Evolutionary conservation across 2,113 vertebrate species (phyloP), one percentile per base, ranked within the genome.

Genomic region (Bothrops jararaca): DNA sequence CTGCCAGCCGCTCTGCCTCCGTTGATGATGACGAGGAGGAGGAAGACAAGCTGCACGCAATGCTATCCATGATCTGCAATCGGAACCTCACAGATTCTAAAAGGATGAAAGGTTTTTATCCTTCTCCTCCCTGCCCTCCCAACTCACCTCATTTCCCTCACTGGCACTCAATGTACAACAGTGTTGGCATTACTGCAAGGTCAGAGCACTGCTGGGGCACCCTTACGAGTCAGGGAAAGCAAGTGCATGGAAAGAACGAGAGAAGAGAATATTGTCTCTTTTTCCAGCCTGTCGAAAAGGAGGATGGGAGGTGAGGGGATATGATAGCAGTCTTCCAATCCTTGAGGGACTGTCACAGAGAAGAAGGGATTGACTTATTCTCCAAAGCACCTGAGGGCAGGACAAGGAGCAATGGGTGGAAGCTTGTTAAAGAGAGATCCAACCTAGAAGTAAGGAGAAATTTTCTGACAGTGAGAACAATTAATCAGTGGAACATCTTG

Each of bases 1-100:
- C 99, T 98, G 99, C 98, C 98, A 99, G 99, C 98, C 99, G 99
- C 91, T 98, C 99, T 95, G 98, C 99, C 96, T 99, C 99, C 97
- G 98, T 99, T 98, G 99, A 99, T 96, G 99, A 99, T 97, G 99
- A 99, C 93, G 99, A 99, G 98, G 99, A 99, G 98, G 99, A 99
- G 97, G 99, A 99, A 97, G 99, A 99, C 98, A 99, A 98, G 97
- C 99, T 99, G 94, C 98, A 99, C 98, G 98, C 99, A 97, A 99
- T 99, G 99, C 99, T 99, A 98, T 99, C 99, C 99, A 99, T 99
- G 99, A 99, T 99, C 99, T 99, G 99, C 98, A 99, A 99, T 98
- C 99, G 99, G 99, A 99, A 99, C 99, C 99, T 99, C 99, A 99
- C 99, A 99, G 98, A 99, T 98, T 99, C 99, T 98, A 99, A 99